Evolutionary conservation across 2,888 invertebrate genomes (phyloP), one percentile per base, ranked within the genome.

Genomic region (Cosmorhoe ocellata): DNA sequence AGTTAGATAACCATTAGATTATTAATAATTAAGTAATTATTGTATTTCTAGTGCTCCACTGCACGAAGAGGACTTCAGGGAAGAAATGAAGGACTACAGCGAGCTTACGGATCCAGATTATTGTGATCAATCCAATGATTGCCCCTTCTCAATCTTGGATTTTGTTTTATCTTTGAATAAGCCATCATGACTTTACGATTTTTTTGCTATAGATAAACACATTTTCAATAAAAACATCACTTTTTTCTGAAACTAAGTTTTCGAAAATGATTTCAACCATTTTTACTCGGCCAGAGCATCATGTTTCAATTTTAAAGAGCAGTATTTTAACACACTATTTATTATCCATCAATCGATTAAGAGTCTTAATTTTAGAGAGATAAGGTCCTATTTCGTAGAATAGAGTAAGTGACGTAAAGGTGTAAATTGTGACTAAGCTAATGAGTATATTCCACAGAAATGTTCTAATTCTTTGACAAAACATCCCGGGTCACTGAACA

Each of bases 401-500:
- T 18, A 18, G n/a, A n/a, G n/a, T n/a, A n/a, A n/a, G n/a, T n/a
- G 18, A 3, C 24, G 7, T 24, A 24, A 24, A 24, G 74, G 79
- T 79, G 79, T 74, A 73, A 81, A 66, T 79, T 76, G 77, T 78
- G 79, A 79, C 74, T 67, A 62, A 70, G 76, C 74, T 82, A 83
- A 84, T 83, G 78, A 81, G 76, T 66, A 66, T 66, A 77, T 76
- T 64, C 73, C 67, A 67, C 73, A 69, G 66, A 57, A 68, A 61
- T 66, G 76, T 65, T 81, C 84, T 84, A 85, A 85, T 83, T 81
- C 77, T 74, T 77, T 75, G 79, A 79, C 73, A 77, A 83, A 84
- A 85, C 83, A 82, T 71, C 72, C 69, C 80, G 79, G 84, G 83
- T 85, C 86, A 84, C 58, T 73, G 86, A 74, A 84, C 86, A 81